Conservation (phyloP, 2,797 vertebrate genomes). For the Staurois parvus region DNA sequence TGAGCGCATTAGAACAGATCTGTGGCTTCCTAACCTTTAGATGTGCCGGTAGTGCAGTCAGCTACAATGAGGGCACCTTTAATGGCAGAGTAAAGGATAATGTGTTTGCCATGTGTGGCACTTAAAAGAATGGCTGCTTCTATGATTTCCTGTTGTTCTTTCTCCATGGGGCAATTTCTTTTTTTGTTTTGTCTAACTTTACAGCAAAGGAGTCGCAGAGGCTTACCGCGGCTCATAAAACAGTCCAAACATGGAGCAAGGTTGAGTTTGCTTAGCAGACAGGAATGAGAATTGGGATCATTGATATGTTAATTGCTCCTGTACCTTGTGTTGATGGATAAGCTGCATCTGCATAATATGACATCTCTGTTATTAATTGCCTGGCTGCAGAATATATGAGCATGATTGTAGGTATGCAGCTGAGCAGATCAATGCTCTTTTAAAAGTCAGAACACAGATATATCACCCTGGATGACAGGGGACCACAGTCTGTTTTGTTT, state of each 20-base stretch:
- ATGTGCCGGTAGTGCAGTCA: background rate
- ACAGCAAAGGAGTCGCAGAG: slow-evolving; percentile 26
- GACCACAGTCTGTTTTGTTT: background rate
- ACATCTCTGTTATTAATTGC: slow-evolving; percentile 30
- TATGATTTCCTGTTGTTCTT: slow-evolving; percentile 27
- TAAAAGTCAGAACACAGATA: background rate
- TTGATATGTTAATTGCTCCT: slow-evolving; percentile 36
- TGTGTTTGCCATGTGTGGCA: background rate
- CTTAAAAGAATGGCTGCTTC: background rate
- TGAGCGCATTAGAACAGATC: background rate
- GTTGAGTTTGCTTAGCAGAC: slow-evolving; percentile 31
- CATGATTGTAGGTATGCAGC: background rate
- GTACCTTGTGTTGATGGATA: slow-evolving; percentile 38
- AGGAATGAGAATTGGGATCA: slow-evolving; percentile 28
- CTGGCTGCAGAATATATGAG: background rate
- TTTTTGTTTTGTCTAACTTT: slow-evolving; percentile 49
- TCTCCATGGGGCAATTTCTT: background rate
- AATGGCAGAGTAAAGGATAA: background rate
- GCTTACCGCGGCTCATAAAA: slow-evolving; percentile 24
- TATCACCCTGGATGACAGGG: background rate
- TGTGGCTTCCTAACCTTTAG: background rate
- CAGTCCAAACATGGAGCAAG: slow-evolving; percentile 15
- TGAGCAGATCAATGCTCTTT: background rate
- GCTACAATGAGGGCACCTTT: background rate
- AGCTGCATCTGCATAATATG: slow-evolving; percentile 5